Conservation (phyloP, 2,797 vertebrate genomes). For the Aldrovandia affinis region DNA sequence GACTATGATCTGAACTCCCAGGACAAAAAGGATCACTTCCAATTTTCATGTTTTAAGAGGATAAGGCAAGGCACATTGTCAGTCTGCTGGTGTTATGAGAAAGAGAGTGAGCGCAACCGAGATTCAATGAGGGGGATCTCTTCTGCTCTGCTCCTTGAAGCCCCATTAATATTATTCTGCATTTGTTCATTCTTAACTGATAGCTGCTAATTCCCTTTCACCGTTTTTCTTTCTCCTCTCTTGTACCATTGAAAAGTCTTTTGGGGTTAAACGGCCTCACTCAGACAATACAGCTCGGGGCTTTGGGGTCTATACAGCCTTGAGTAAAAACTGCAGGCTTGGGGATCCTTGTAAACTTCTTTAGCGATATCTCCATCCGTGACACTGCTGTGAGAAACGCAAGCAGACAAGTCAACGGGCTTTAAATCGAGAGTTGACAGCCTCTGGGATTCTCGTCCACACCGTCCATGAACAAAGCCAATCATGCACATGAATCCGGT, state of each 20-base stretch:
- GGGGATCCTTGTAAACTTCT: slow-evolving; percentile 15
- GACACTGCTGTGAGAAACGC: slow-evolving; percentile 22
- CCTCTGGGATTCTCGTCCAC: neutral
- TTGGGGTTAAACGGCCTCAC: slow-evolving; percentile 31
- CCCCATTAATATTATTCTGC: slow-evolving; percentile 40
- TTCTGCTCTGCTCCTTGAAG: slow-evolving; percentile 18
- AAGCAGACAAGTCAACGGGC: neutral
- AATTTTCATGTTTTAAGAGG: slow-evolving; percentile 4
- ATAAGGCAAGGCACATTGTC: slow-evolving; percentile 2
- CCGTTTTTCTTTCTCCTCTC: slow-evolving; percentile 22
- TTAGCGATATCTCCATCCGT: slow-evolving; percentile 50
- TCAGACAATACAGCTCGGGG: slow-evolving; percentile 25
- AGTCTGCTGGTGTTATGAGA: slow-evolving; percentile 34
- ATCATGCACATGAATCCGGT: slow-evolving; percentile 1
- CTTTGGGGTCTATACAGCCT: slow-evolving; percentile 15
- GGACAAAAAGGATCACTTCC: neutral
- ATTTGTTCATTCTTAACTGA: slow-evolving; percentile 60
- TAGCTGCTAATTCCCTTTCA: slow-evolving; percentile 49
- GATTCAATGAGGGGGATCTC: slow-evolving; percentile 44
- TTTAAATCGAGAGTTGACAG: slow-evolving; percentile 16
- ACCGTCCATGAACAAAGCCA: slow-evolving; percentile 23
- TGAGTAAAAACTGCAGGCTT: slow-evolving; percentile 16
- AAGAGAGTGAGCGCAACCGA: slow-evolving; percentile 40
- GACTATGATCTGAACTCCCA: neutral
- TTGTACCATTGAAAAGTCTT: slow-evolving; percentile 40